Percentiles rank a stretch among this genome's conserved stretches.
Evolutionary conservation across 2,888 invertebrate species (phyloP).

Genomic region (Nomada ferruginata): DNA sequence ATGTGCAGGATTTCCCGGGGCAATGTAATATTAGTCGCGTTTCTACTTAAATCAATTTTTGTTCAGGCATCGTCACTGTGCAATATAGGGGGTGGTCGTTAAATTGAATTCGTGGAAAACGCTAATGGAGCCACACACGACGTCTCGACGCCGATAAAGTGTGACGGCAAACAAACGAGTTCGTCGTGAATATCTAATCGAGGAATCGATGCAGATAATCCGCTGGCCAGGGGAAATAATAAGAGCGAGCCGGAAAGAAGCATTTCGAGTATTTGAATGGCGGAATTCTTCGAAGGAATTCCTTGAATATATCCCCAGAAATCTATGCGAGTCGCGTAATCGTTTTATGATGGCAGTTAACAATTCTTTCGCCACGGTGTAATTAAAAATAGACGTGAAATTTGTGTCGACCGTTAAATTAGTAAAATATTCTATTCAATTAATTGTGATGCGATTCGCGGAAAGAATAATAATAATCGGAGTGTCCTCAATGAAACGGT

Average conservation of each 20-base stretch:
- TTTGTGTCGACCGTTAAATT: no score
- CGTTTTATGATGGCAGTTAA: constrained; percentile 1
- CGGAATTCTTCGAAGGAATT: constrained; percentile 24
- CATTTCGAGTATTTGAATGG: neutral
- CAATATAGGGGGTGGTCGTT: constrained; percentile 33
- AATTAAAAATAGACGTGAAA: no score
- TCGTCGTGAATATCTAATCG: constrained; percentile 42
- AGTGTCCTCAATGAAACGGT: no score
- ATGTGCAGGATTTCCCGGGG: no score
- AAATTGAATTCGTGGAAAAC: constrained; percentile 64
- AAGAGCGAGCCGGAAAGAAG: constrained; percentile 35
- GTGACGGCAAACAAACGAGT: constrained; percentile 57
- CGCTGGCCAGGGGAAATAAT: constrained; percentile 40
- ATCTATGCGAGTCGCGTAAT: neutral
- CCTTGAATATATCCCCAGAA: neutral
- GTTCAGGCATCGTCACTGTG: neutral
- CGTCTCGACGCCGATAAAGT: constrained; percentile 66
- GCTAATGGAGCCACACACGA: constrained; percentile 61
- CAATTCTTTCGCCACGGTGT: no score
- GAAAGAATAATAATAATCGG: no score
- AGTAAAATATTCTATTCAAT: no score
- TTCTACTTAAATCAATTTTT: neutral
- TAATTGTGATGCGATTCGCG: no score
- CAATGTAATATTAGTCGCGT: neutral
- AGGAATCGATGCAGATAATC: constrained; percentile 47